Evolutionary conservation across 1,140 invertebrate genomes (phyloP).

Genomic region (Heliconius himera): DNA sequence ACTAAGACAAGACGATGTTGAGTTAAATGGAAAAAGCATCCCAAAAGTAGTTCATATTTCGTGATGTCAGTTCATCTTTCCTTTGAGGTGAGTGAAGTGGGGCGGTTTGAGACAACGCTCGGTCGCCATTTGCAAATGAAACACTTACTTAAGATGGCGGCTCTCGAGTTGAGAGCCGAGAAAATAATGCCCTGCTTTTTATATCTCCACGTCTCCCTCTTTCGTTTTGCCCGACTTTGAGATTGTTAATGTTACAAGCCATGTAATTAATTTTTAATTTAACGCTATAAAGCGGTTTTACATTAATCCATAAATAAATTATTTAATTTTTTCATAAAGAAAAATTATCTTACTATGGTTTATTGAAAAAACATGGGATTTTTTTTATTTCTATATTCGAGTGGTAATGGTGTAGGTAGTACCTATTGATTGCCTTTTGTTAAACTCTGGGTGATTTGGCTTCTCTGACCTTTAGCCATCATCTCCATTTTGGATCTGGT

Average conservation of each 20-base stretch:
- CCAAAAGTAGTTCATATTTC: slow-evolving; percentile 22
- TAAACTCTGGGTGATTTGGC: too few species aligned
- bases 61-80: slow-evolving; percentile 21
- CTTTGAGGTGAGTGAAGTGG: slow-evolving; percentile 29
- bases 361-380: neutral
- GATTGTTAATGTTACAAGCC: slow-evolving; percentile 8
- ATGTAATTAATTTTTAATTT: neutral
- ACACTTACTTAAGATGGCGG: slow-evolving; percentile 40
- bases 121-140: slow-evolving; percentile 39
- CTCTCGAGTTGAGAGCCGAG: slow-evolving; percentile 29
- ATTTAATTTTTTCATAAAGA: neutral
- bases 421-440: too few species aligned
- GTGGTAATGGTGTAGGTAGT: too few species aligned
- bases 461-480: too few species aligned
- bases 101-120: slow-evolving; percentile 34
- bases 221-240: slow-evolving; percentile 2
- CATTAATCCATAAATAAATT: neutral
- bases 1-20: neutral
- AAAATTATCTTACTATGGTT: neutral
- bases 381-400: too few species aligned
- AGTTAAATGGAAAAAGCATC: neutral
- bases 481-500: too few species aligned
- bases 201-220: slow-evolving; percentile 22
- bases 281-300: neutral
- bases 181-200: slow-evolving; percentile 34